Base-by-base conservation (phyloP, 2,113 vertebrate genomes). In the Podarcis raffonei region DNA sequence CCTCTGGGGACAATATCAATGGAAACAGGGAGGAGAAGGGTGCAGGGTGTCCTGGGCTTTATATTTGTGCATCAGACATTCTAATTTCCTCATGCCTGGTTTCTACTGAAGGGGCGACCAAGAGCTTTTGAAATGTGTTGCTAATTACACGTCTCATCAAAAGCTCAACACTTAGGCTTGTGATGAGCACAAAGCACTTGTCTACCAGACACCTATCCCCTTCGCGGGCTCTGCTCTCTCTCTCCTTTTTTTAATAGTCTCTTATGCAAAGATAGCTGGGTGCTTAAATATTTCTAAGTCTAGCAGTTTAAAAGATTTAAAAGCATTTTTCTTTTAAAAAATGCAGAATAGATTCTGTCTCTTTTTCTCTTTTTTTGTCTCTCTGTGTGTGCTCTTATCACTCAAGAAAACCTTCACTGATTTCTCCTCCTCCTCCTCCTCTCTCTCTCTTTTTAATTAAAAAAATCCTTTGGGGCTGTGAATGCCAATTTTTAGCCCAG, bases 141-240 rank as follows among this genome's bases (percentile, higher is more conserved):
- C 94, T 95, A 95, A 96, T 95, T 94, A 95, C 85, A 92, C 91
- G 92, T 94, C 94, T 95, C 93, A 94, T 95, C 94, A 94, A 93
- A 94, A 0, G 88, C 93, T 93, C 92, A 80, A 91, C 92, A 91
- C 93, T 95, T 92, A 77, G 1, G 71, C 6, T 74, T 22, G 20
- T 9, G 87, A 95, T 81, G 89, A 95, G 91, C 92, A 92, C 92
- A 93, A 91, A 94, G 94, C 92, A 92, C 92, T 95, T 92, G 91
- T 95, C 94, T 93, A 12, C 65, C 90, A 0, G 0, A 87, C 91
- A 94, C 92, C 93, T 93, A 85, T 88, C 90, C 91, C 91, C 81
- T 92, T 92, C 93, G 90, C 18, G 90, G 83, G 62, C 68, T 93
- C 87, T 93, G 89, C 92, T 92, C 48, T 53, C 48, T 53, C 48